Evolutionary conservation across 2,888 invertebrate genomes (phyloP).

Genomic region (Trilocha varians): DNA sequence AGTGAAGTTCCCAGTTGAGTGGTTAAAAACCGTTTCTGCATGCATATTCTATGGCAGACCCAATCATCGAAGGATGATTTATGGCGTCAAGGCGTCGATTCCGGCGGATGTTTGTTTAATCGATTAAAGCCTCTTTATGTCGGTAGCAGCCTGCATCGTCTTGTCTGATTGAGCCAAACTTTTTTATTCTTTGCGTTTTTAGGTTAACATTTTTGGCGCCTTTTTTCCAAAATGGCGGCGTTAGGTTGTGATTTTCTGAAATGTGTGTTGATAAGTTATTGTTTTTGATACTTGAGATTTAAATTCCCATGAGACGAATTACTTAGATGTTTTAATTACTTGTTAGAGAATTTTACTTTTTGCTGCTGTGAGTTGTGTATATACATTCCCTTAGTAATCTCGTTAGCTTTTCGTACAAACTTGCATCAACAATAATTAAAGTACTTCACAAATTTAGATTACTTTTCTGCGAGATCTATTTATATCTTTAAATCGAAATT

Average conservation of each 20-base stretch:
- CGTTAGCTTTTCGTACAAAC: too few species aligned
- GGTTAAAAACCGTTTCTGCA: background rate
- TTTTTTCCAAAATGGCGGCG: background rate
- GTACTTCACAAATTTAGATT: too few species aligned
- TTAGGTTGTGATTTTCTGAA: background rate
- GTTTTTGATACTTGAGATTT: background rate
- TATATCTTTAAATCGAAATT: too few species aligned
- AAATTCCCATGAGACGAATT: background rate
- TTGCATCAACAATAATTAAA: too few species aligned
- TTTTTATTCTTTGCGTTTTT: background rate
- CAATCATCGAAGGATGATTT: constrained; percentile 62
- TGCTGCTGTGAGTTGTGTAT: too few species aligned
- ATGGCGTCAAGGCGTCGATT: constrained; percentile 36
- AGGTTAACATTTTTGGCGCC: background rate
- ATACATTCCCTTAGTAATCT: too few species aligned
- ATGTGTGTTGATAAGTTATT: too few species aligned
- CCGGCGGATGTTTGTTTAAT: constrained; percentile 68
- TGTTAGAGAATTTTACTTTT: too few species aligned
- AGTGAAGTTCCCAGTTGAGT: background rate
- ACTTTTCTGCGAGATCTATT: too few species aligned
- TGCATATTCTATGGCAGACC: constrained; percentile 28
- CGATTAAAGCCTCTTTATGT: constrained; percentile 52
- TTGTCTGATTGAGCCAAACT: constrained; percentile 25
- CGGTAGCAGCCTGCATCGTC: constrained; percentile 36
- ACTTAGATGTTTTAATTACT: too few species aligned